Evolutionary conservation across 2,888 invertebrate species (phyloP).

Genomic region (Heliconius ismenius): DNA sequence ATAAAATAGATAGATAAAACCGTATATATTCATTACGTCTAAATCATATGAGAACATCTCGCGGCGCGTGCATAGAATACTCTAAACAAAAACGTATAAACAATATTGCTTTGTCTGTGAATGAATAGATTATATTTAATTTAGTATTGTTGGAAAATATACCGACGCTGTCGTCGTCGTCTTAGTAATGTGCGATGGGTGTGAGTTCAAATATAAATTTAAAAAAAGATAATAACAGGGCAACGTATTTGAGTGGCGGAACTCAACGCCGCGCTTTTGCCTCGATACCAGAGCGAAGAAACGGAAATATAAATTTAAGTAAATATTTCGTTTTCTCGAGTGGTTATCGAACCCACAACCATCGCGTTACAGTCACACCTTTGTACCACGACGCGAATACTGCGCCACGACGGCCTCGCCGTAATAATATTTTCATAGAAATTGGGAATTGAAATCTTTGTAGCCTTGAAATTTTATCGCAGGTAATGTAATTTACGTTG

Average conservation of each 20-base stretch:
- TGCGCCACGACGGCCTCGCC: too few relatives aligned
- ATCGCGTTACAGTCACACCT: too few relatives aligned
- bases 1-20: slow-evolving; percentile 8
- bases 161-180: neutral
- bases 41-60: slow-evolving; percentile 31
- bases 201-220: neutral
- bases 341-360: too few relatives aligned
- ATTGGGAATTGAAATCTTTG: neutral
- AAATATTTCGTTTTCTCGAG: too few relatives aligned
- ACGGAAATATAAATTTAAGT: too few relatives aligned
- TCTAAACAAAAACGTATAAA: slow-evolving; percentile 27
- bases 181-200: neutral
- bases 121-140: slow-evolving; percentile 30
- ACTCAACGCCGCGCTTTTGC: too few relatives aligned
- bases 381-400: too few relatives aligned
- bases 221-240: too few relatives aligned
- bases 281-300: too few relatives aligned
- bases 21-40: slow-evolving; percentile 22
- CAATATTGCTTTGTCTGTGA: slow-evolving; percentile 32
- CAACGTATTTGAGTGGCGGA: too few relatives aligned
- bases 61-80: slow-evolving; percentile 30
- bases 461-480: neutral
- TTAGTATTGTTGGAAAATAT: slow-evolving; percentile 27
- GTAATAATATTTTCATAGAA: neutral
- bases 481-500: neutral